Conservation (phyloP, 1,140 invertebrate species). For the Cryptotermes secundus region DNA sequence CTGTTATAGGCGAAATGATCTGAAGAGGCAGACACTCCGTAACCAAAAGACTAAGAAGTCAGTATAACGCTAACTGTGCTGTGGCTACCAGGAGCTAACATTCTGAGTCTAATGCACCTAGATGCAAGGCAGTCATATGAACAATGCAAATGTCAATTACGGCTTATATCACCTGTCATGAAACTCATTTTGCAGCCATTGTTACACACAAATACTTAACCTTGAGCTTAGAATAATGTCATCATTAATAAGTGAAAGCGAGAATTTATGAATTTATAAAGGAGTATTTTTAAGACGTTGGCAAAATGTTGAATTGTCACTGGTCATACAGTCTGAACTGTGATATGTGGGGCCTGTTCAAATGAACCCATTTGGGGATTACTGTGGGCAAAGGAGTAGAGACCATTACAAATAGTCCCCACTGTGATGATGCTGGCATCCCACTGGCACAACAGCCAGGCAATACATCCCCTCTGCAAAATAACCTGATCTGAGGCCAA, state of each 20-base stretch:
- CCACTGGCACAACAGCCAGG: too few species aligned
- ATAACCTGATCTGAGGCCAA: too few species aligned
- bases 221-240: not conserved
- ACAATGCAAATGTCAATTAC: not conserved
- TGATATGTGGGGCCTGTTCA: too few species aligned
- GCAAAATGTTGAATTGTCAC: not conserved
- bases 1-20: too few species aligned
- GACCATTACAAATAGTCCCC: too few species aligned
- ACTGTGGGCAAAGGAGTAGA: too few species aligned
- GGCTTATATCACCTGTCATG: not conserved
- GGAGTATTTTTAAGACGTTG: not conserved
- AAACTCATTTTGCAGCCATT: not conserved
- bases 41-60: not conserved
- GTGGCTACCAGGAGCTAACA: not conserved
- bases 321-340: not conserved
- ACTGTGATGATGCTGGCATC: too few species aligned
- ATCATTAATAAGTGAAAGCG: not conserved
- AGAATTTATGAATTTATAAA: not conserved
- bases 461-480: too few species aligned
- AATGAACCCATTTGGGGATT: too few species aligned
- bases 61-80: not conserved
- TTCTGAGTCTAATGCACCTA: not conserved
- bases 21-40: too few species aligned
- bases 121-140: not conserved
- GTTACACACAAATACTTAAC: not conserved